Percentiles rank a stretch among this genome's conserved stretches.
Conservation (phyloP, 2,113 vertebrate species). For the Hypomesus transpacificus region DNA sequence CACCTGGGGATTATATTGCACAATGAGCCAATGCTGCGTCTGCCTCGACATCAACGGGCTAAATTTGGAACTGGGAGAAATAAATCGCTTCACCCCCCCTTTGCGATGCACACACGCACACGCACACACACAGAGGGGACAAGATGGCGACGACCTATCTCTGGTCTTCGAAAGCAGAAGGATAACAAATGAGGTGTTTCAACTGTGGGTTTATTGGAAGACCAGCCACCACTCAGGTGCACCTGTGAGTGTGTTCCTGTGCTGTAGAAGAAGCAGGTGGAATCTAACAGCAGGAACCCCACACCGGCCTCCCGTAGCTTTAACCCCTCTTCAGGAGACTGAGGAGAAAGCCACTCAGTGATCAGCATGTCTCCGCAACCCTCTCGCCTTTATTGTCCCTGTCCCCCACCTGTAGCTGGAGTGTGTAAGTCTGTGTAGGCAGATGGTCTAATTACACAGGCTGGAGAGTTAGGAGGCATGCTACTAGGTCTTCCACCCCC, state of each 20-base stretch:
- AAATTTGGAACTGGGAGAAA: constrained; percentile 71
- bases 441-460: constrained; percentile 85
- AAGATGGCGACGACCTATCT: constrained; percentile 17
- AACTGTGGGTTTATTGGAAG: too few species aligned
- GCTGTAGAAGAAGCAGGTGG: too few species aligned
- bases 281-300: too few species aligned
- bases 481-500: constrained; percentile 64
- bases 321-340: too few species aligned
- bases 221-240: too few species aligned
- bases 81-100: constrained; percentile 58
- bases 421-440: constrained; percentile 53
- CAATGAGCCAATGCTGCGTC: constrained; percentile 66
- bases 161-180: not conserved
- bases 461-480: constrained; percentile 70
- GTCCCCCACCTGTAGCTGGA: constrained; percentile 44
- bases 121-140: constrained; percentile 17
- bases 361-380: constrained; percentile 26
- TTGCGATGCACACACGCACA: constrained; percentile 17
- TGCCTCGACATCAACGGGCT: constrained; percentile 69
- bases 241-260: too few species aligned
- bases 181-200: too few species aligned
- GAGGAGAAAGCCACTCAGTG: not conserved
- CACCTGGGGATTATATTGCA: constrained; percentile 68
- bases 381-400: not conserved
- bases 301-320: too few species aligned